A percentile compares a stretch with the other conserved stretches of the same genome.
These are phyloP conservation scores for Endotricha flammealis DNA, from an alignment of 2,888 invertebrate species.

Conservation along the genomic window DNA sequence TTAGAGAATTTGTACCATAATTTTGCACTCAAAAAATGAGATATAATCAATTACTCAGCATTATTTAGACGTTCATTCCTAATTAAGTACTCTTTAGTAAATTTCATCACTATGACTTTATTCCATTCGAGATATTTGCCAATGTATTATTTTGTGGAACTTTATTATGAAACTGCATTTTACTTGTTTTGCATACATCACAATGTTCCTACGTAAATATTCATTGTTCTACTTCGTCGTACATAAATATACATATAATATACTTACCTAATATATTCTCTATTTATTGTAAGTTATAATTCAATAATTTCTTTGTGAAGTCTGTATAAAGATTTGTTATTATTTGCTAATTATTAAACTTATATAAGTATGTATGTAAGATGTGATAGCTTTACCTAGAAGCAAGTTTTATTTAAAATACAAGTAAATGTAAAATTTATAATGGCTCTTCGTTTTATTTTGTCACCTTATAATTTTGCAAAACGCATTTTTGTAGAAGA, in stretches of 20 bases:
- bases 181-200: conserved; percentile 42
- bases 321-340: conserved; percentile 66
- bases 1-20: too few relatives aligned
- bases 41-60: conserved; percentile 4
- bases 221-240: conserved; percentile 37
- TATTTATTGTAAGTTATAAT: conserved; percentile 60
- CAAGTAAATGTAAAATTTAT: conserved; percentile 63
- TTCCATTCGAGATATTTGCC: conserved; percentile 55
- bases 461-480: conserved; percentile 47
- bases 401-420: conserved; percentile 70
- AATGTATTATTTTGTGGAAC: conserved; percentile 44
- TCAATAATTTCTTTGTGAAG: conserved; percentile 51
- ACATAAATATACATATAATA: conserved; percentile 33
- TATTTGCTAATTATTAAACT: conserved; percentile 60
- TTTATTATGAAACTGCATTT: conserved; percentile 41
- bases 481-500: conserved; percentile 43
- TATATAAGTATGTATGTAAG: conserved; percentile 58
- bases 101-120: conserved; percentile 24
- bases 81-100: conserved; percentile 8
- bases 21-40: conserved; percentile 6
- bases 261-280: conserved; percentile 48
- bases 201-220: conserved; percentile 61
- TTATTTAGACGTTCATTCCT: conserved; percentile 20
- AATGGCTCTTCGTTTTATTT: conserved; percentile 62
- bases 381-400: conserved; percentile 76